Evolutionary conservation across 2,113 vertebrate genomes (phyloP).

Genomic region (Bujurquina vittata): DNA sequence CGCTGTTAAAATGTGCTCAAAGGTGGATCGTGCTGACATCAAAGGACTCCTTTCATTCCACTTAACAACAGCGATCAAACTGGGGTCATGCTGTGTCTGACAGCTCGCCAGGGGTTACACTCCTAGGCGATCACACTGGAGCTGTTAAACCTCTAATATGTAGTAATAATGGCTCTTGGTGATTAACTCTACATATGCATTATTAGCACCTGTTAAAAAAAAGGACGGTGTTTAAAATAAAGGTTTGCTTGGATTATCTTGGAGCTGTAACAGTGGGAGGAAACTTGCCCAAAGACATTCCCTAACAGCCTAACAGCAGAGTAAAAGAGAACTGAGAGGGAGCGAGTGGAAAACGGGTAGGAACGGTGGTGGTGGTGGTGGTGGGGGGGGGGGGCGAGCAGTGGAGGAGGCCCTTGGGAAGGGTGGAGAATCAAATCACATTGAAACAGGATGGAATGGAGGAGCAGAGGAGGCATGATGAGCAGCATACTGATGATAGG

Average conservation of each 20-base stretch:
- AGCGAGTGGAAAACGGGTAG: background rate
- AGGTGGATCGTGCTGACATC: background rate
- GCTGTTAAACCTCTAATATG: constrained; percentile 9
- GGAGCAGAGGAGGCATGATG: constrained; percentile 2
- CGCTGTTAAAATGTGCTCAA: background rate
- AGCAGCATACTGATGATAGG: constrained; percentile 40
- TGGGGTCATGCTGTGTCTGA: background rate
- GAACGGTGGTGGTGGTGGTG: constrained; percentile 13
- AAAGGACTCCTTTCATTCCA: background rate
- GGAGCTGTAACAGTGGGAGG: constrained; percentile 13
- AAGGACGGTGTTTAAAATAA: background rate
- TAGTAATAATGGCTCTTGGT: background rate
- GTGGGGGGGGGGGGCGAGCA: background rate
- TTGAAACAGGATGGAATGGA: constrained; percentile 7
- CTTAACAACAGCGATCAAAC: background rate
- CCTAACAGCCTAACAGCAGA: constrained; percentile 20
- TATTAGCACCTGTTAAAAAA: constrained; percentile 11
- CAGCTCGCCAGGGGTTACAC: background rate
- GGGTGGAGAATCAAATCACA: constrained; percentile 43
- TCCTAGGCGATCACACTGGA: background rate
- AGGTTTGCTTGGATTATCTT: background rate
- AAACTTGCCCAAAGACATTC: constrained; percentile 14
- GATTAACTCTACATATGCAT: constrained; percentile 11
- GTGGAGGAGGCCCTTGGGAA: constrained; percentile 19
- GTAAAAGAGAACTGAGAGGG: constrained; percentile 20